Evolutionary conservation across 2,888 invertebrate genomes (phyloP).

Genomic region (Auanema freiburgensis): DNA sequence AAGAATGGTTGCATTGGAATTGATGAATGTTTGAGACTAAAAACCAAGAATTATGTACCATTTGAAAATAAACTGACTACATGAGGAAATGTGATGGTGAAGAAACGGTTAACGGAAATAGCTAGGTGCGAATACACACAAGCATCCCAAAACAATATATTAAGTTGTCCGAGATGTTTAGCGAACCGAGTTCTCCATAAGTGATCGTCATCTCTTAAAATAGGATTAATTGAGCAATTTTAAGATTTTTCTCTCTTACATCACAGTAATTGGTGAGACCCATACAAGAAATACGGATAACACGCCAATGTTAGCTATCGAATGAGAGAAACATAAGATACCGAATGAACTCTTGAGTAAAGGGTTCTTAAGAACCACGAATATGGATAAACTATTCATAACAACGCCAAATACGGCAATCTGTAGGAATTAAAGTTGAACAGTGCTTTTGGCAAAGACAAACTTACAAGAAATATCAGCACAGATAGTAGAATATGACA

Average conservation of each 20-base stretch:
- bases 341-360: slow-evolving; percentile 37
- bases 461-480: too few relatives aligned
- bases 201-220: slow-evolving; percentile 16
- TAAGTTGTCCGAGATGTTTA: slow-evolving; percentile 36
- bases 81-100: slow-evolving; percentile 35
- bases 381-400: slow-evolving; percentile 30
- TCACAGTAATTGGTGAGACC: slow-evolving; percentile 26
- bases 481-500: too few relatives aligned
- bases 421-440: slow-evolving; percentile 15
- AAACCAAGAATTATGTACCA: not conserved
- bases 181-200: slow-evolving; percentile 20
- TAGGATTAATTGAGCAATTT: not conserved
- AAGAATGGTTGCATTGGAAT: too few relatives aligned
- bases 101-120: slow-evolving; percentile 38
- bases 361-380: slow-evolving; percentile 29
- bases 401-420: slow-evolving; percentile 26
- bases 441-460: too few relatives aligned
- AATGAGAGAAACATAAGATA: slow-evolving; percentile 33
- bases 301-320: slow-evolving; percentile 35
- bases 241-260: slow-evolving; percentile 19
- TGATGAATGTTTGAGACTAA: too few relatives aligned
- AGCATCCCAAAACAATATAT: slow-evolving; percentile 41
- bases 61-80: slow-evolving; percentile 15
- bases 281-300: slow-evolving; percentile 31
- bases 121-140: slow-evolving; percentile 45